Conservation (phyloP, 2,888 invertebrate genomes). For the Lithophane leautieri region DNA sequence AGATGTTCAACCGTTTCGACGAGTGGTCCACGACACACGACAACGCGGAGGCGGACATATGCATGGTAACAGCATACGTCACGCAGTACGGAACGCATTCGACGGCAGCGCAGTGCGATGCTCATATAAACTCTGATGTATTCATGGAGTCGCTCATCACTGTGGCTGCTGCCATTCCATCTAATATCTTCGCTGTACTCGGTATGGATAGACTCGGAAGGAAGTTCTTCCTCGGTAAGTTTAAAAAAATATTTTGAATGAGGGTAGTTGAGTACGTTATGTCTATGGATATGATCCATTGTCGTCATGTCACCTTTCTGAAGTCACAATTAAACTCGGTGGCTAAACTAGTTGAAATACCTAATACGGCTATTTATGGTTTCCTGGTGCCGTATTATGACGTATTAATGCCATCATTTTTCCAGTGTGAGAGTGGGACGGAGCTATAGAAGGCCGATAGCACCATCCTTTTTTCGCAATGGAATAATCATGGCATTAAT, state of each 20-base stretch:
- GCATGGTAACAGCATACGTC: constrained; percentile 94
- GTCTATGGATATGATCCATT: background rate
- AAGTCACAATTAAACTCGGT: background rate
- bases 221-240: constrained; percentile 94
- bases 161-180: constrained; percentile 95
- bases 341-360: background rate
- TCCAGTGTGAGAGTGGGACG: no score
- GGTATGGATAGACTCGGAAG: constrained; percentile 96
- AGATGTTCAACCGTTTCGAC: constrained; percentile 97
- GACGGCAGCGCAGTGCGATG: constrained; percentile 90
- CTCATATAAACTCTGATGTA: constrained; percentile 94
- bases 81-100: constrained; percentile 92
- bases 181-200: constrained; percentile 95
- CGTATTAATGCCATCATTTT: no score
- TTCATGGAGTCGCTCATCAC: constrained; percentile 97
- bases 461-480: no score
- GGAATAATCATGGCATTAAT: no score
- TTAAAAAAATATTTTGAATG: background rate
- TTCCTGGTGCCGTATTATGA: no score
- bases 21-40: constrained; percentile 93
- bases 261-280: background rate
- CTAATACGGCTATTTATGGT: background rate
- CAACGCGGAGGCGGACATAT: constrained; percentile 92
- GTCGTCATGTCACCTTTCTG: background rate
- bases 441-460: no score